Base-by-base conservation (phyloP, 2,113 vertebrate species). In the Hoplias malabaricus region DNA sequence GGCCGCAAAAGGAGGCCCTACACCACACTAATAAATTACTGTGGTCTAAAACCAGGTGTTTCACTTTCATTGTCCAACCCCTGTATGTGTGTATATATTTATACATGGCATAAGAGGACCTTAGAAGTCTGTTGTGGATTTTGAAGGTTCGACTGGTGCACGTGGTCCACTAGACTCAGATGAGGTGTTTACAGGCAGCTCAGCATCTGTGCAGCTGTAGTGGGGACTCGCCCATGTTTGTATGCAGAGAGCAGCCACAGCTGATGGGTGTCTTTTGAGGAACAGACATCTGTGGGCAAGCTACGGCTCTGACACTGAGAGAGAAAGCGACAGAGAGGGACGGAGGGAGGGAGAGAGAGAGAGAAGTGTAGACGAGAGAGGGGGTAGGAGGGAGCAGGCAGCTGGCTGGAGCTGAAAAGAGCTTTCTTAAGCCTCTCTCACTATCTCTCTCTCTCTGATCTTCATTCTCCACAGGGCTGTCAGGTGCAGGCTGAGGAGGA, bases 391-490 rank as follows among this genome's bases (percentile, higher is more conserved):
- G 9, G 34, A 54, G 61, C 77, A 59, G 84, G 86, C 89, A 91
- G 88, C 90, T 92, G 87, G 88, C 85, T 68, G 76, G 73, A 83
- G 83, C 89, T 89, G 82, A 91, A 90, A 85, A 87, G 82, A 77
- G 83, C 87, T 89, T 88, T 88, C 84, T 87, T 86, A 69, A 48
- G 56, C 5, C 36, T n/a, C 57, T 46, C 40, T 63, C 34, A 21
- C 23, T 13, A 57, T 36, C 73, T 19, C 61, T 54, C 29, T 16
- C 61, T n/a, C 43, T 63, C 23, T 54, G 25, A 50, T 43, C n/a
- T 36, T 63, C 16, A 31, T 46, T 25, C 25, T 29, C 38, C 13
- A 46, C 27, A 48, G 21, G 29, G 5, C 0, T 67, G 16, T 16
- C 73, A 67, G 62, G 42, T 62, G 31, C 59, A 63, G 1, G 14